Percentiles rank a stretch among this genome's conserved stretches.
These are phyloP conservation scores for Neostethus bicornis DNA, from an alignment of 2,797 vertebrate genomes.

Conservation along the genomic window DNA sequence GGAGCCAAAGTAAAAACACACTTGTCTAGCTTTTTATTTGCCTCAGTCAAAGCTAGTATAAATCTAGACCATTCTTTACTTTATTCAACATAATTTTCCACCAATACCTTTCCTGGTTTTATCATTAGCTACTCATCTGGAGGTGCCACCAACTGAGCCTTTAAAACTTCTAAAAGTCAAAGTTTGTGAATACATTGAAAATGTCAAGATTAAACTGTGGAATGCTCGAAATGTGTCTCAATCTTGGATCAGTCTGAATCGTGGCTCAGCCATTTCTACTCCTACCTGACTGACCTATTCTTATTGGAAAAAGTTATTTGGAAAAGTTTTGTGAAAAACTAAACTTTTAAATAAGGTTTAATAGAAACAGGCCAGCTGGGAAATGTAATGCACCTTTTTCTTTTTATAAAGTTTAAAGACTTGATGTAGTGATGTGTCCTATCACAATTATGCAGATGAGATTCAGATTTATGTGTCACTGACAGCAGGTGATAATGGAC, in stretches of 20 bases:
- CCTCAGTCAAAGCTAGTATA: constrained; percentile 1
- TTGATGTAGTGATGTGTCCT: too few relatives aligned
- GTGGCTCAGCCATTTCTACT: background rate
- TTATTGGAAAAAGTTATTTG: too few relatives aligned
- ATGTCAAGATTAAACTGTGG: background rate
- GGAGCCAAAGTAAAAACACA: background rate
- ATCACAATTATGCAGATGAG: too few relatives aligned
- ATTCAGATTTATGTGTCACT: too few relatives aligned
- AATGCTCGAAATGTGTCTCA: background rate
- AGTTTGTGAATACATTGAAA: background rate
- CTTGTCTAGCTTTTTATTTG: constrained; percentile 1
- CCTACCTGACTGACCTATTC: too few relatives aligned
- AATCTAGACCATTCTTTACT: background rate
- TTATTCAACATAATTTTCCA: constrained; percentile 1
- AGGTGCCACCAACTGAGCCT: background rate
- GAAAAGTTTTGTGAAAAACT: too few relatives aligned
- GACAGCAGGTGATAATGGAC: too few relatives aligned
- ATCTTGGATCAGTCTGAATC: background rate
- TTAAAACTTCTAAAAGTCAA: background rate
- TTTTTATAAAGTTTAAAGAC: too few relatives aligned
- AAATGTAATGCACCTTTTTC: too few relatives aligned
- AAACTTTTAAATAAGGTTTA: too few relatives aligned
- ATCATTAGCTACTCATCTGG: background rate
- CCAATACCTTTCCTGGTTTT: constrained; percentile 1
- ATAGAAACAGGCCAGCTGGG: too few relatives aligned